Conservation (phyloP, 2,888 invertebrate species). For the Bugulina stolonifera region DNA sequence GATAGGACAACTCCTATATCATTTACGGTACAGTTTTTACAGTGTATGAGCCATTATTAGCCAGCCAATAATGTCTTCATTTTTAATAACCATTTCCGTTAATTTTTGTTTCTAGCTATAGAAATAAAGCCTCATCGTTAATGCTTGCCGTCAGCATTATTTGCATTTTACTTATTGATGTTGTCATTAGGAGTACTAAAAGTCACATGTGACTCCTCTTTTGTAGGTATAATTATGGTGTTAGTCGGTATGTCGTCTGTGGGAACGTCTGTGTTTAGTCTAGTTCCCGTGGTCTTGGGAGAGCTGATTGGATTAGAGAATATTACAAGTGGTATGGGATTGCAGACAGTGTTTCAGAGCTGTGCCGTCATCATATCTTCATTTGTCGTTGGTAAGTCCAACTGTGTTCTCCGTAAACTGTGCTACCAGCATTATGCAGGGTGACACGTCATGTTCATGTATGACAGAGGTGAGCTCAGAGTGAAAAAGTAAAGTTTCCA, state of each 20-base stretch:
- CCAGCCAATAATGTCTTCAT: not conserved
- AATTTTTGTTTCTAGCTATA: too few relatives aligned
- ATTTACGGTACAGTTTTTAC: not conserved
- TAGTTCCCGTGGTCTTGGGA: not conserved
- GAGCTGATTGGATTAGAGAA: slow-evolving; percentile 17
- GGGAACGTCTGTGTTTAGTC: not conserved
- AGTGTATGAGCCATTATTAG: not conserved
- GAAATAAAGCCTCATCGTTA: too few relatives aligned
- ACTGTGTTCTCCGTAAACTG: too few relatives aligned
- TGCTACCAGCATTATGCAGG: too few relatives aligned
- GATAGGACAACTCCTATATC: not conserved
- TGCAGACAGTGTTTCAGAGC: not conserved
- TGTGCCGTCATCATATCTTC: not conserved
- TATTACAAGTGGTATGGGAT: slow-evolving; percentile 8
- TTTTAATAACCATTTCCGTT: too few relatives aligned
- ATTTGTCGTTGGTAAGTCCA: not conserved
- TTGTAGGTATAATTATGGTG: not conserved
- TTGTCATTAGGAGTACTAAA: too few relatives aligned
- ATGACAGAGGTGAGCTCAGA: too few relatives aligned
- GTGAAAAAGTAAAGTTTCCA: too few relatives aligned
- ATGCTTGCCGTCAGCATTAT: too few relatives aligned
- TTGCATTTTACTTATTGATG: too few relatives aligned
- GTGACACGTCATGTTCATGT: too few relatives aligned
- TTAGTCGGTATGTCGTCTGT: not conserved
- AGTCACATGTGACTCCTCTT: too few relatives aligned